Conservation (phyloP, 1,140 invertebrate genomes). For the Spodoptera frugiperda region DNA sequence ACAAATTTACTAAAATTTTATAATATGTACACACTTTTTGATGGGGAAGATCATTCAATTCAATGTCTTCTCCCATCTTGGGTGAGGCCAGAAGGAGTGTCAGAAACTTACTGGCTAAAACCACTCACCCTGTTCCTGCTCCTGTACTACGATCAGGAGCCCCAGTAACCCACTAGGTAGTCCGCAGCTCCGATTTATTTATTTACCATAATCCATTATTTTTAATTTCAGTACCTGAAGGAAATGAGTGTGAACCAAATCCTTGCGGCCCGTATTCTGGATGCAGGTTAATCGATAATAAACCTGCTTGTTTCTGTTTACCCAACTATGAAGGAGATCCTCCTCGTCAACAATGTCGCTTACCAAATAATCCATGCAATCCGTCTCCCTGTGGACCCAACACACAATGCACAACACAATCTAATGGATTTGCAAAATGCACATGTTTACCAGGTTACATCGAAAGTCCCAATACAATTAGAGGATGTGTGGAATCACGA, state of each 20-base stretch:
- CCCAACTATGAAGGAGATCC: conserved; percentile 96
- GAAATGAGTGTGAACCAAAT: conserved; percentile 93
- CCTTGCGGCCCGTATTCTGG: conserved; percentile 94
- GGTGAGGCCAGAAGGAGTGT: too few relatives aligned
- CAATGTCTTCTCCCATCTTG: too few relatives aligned
- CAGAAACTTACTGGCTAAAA: too few relatives aligned
- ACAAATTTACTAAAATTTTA: too few relatives aligned
- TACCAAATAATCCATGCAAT: conserved; percentile 92
- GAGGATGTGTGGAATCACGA: conserved; percentile 91
- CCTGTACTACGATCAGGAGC: too few relatives aligned
- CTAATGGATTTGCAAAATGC: conserved; percentile 95
- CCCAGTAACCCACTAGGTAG: too few relatives aligned
- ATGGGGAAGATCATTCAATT: too few relatives aligned
- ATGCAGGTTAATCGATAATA: conserved; percentile 90
- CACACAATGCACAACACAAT: conserved; percentile 92
- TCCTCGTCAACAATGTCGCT: conserved; percentile 88
- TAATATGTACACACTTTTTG: too few relatives aligned
- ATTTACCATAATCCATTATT: background rate
- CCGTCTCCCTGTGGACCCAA: conserved; percentile 95
- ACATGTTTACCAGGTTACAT: conserved; percentile 93
- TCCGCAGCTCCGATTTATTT: too few relatives aligned
- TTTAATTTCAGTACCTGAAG: conserved; percentile 92
- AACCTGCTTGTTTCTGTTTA: conserved; percentile 93
- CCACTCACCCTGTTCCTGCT: too few relatives aligned
- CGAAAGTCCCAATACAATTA: conserved; percentile 94